These are phyloP conservation scores for Drosophila kepulauana DNA, from an alignment of 1,140 invertebrate species.

Conservation along the genomic window DNA sequence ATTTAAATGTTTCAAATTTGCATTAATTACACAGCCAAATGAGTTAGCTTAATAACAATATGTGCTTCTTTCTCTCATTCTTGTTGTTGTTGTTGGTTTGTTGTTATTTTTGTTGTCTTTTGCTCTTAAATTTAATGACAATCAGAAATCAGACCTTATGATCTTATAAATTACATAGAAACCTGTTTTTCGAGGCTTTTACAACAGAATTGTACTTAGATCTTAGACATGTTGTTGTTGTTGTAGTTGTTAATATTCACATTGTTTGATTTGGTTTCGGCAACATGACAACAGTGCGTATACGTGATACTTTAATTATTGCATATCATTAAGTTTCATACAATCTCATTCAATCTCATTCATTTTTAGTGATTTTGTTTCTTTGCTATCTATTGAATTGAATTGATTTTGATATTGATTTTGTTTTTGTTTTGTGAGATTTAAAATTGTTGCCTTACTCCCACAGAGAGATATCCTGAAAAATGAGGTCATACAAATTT, in stretches of 20 bases:
- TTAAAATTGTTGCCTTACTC: constrained; percentile 84
- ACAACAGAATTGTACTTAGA: constrained; percentile 52
- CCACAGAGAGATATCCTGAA: constrained; percentile 85
- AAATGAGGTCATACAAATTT: constrained; percentile 85
- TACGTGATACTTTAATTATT: constrained; percentile 75
- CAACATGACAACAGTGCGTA: constrained; percentile 60
- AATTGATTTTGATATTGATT: not conserved
- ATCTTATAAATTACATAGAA: constrained; percentile 19
- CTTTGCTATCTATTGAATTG: constrained; percentile 9
- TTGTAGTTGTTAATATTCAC: constrained; percentile 21
- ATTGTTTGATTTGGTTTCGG: constrained; percentile 12
- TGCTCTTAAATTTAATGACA: constrained; percentile 47
- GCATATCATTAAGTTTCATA: constrained; percentile 62
- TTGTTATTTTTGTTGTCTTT: constrained; percentile 54
- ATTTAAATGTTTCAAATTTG: constrained; percentile 3
- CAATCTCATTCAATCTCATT: constrained; percentile 62
- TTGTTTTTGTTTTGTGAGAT: constrained; percentile 31
- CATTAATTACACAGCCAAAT: constrained; percentile 21
- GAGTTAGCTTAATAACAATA: constrained; percentile 15
- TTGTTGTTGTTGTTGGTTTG: constrained; percentile 40
- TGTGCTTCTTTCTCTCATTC: not conserved
- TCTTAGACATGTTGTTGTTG: constrained; percentile 35
- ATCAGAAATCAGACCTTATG: constrained; percentile 42
- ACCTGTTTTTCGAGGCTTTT: constrained; percentile 64
- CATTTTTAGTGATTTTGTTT: constrained; percentile 32